Percentiles rank a stretch among this genome's conserved stretches.
Conservation (phyloP, 2,113 vertebrate species). For the Anser brachyrhynchus region DNA sequence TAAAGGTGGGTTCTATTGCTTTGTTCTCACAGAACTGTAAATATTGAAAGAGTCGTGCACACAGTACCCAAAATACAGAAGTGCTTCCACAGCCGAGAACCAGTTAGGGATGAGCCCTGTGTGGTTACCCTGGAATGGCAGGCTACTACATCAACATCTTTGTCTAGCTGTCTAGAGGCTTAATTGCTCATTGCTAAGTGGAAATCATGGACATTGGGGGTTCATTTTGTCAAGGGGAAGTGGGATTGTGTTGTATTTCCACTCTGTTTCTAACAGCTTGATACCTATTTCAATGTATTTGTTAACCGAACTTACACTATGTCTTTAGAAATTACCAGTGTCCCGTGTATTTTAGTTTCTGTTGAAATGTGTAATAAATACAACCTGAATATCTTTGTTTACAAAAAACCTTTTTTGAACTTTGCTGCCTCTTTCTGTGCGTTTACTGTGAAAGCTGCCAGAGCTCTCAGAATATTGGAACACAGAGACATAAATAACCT, state of each 20-base stretch:
- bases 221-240: not conserved
- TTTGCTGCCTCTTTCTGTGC: not conserved
- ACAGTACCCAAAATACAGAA: not conserved
- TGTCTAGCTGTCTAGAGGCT: not conserved
- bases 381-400: not conserved
- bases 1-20: not conserved
- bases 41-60: not conserved
- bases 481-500: slow-evolving; percentile 15
- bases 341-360: not conserved
- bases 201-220: not conserved
- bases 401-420: not conserved
- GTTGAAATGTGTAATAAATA: slow-evolving; percentile 29
- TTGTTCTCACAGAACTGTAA: not conserved
- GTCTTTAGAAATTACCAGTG: not conserved
- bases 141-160: not conserved
- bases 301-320: not conserved
- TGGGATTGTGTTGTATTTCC: not conserved
- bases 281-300: not conserved
- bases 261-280: not conserved
- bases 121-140: not conserved
- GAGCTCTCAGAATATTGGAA: not conserved
- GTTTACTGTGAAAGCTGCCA: not conserved
- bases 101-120: not conserved
- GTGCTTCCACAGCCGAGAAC: not conserved
- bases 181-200: not conserved